A percentile compares a stretch with the other conserved stretches of the same genome.
Evolutionary conservation across 2,113 vertebrate species (phyloP).

Genomic region (Petrocephalus zakoni): DNA sequence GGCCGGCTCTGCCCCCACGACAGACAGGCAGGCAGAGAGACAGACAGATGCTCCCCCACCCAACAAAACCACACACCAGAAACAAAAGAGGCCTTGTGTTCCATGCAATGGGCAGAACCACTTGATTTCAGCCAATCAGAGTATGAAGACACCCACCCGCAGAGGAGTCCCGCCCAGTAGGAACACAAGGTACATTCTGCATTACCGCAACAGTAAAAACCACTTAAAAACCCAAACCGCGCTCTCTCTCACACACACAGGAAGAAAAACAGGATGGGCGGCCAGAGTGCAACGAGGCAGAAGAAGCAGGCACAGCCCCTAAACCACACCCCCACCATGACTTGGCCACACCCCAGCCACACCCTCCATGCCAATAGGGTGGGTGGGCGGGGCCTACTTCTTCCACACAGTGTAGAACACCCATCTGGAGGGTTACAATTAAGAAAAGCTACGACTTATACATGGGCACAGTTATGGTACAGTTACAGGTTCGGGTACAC

Average conservation of each 20-base stretch:
- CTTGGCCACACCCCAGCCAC: background rate
- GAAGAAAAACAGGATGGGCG: background rate
- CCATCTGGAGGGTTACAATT: background rate
- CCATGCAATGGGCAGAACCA: background rate
- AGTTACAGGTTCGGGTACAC: background rate
- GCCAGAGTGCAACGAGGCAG: background rate
- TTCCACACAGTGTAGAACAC: slow-evolving; percentile 18
- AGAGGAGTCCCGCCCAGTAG: background rate
- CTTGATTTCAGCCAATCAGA: background rate
- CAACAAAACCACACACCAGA: background rate
- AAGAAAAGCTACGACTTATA: background rate
- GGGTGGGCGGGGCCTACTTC: background rate
- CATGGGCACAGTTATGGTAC: background rate
- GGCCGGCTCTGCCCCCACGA: background rate
- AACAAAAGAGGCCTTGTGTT: background rate
- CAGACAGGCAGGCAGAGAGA: background rate
- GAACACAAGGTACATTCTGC: slow-evolving; percentile 6
- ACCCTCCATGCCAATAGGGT: background rate
- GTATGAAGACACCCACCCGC: background rate
- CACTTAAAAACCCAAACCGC: background rate
- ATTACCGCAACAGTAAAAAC: background rate
- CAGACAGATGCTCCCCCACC: background rate
- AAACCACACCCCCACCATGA: background rate
- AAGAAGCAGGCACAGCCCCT: background rate
- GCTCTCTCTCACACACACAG: background rate